These are phyloP conservation scores for Cinclus cinclus DNA, from an alignment of 2,113 vertebrate species.

Conservation along the genomic window DNA sequence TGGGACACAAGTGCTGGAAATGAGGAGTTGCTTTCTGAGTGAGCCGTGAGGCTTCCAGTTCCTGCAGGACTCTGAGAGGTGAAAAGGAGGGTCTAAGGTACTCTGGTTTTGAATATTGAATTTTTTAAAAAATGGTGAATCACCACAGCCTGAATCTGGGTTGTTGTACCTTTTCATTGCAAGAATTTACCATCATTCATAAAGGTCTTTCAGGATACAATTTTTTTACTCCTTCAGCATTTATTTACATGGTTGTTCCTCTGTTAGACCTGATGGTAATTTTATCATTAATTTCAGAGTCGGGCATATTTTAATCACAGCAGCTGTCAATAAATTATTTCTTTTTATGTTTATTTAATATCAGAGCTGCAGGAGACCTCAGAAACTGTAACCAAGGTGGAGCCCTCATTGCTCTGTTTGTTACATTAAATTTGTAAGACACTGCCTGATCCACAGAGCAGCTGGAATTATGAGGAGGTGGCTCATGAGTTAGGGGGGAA, in stretches of 20 bases:
- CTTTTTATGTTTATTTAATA: conserved; percentile 53
- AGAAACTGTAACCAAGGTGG: neutral
- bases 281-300: neutral
- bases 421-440: neutral
- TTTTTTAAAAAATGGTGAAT: neutral
- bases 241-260: neutral
- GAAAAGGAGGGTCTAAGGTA: neutral
- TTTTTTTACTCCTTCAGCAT: neutral
- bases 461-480: neutral
- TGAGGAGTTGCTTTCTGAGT: neutral
- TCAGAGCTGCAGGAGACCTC: conserved; percentile 22
- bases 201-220: neutral
- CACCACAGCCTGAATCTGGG: neutral
- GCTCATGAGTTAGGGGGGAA: neutral
- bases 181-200: neutral
- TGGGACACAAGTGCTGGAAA: neutral
- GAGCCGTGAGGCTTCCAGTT: neutral
- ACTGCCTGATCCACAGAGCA: neutral
- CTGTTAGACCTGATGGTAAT: neutral
- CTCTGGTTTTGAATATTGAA: neutral
- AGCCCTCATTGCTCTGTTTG: neutral
- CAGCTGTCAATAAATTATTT: conserved; percentile 9
- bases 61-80: neutral
- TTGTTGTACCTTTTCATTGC: neutral
- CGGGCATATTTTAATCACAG: neutral